Evolutionary conservation across 2,113 vertebrate genomes (phyloP).

Genomic region (Mola mola): DNA sequence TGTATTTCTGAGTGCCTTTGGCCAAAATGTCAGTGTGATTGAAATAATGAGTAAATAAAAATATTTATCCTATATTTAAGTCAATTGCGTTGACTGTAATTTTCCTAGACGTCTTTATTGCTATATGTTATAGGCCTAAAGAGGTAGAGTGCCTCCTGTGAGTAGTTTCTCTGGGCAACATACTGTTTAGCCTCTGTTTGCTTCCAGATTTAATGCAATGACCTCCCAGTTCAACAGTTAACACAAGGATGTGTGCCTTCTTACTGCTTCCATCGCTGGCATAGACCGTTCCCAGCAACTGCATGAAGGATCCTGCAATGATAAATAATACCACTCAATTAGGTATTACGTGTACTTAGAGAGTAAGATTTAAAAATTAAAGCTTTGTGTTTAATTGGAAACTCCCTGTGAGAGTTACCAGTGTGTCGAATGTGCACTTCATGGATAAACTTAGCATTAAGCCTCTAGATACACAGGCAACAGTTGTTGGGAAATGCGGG

Average conservation of each 20-base stretch:
- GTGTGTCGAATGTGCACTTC: constrained; percentile 68
- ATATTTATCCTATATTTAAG: constrained; percentile 1
- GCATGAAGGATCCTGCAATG: constrained; percentile 59
- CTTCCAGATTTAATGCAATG: constrained; percentile 11
- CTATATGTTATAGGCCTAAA: too few relatives aligned
- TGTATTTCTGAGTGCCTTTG: not conserved
- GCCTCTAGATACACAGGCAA: constrained; percentile 66
- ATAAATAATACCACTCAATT: constrained; percentile 72
- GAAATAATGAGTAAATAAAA: not conserved
- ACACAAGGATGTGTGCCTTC: constrained; percentile 37
- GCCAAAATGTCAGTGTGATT: constrained; percentile 8
- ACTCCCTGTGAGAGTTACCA: constrained; percentile 68
- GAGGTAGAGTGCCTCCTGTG: too few relatives aligned
- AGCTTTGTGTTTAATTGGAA: constrained; percentile 74
- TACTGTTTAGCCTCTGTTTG: not conserved
- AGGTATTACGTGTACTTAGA: constrained; percentile 67
- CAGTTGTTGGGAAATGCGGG: constrained; percentile 67
- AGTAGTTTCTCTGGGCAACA: too few relatives aligned
- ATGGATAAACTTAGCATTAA: constrained; percentile 65
- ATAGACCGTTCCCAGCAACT: constrained; percentile 47
- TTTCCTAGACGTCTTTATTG: too few relatives aligned
- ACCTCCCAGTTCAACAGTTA: constrained; percentile 23
- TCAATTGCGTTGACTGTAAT: not conserved
- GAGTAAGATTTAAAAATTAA: constrained; percentile 74
- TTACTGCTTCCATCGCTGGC: constrained; percentile 42